Evolutionary conservation across 2,113 vertebrate species (phyloP).

Genomic region (Perca fluviatilis): DNA sequence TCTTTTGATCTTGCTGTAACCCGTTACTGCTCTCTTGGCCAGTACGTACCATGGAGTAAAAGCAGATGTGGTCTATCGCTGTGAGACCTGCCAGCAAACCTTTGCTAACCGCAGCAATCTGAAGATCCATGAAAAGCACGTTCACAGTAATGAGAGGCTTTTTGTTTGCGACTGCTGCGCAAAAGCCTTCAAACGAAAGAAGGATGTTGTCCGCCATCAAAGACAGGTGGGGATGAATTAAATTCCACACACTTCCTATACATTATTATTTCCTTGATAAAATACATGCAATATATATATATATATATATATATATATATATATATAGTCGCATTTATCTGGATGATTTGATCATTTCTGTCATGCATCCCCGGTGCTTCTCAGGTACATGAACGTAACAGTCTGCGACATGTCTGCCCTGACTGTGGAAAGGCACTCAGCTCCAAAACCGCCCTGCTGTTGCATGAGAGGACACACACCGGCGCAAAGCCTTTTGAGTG

Average conservation of each 20-base stretch:
- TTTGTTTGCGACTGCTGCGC: conserved; percentile 91
- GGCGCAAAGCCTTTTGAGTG: conserved; percentile 93
- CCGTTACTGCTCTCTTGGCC: conserved; percentile 75
- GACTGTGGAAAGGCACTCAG: conserved; percentile 95
- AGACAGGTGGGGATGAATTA: conserved; percentile 81
- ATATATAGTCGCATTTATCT: not conserved
- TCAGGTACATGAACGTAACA: conserved; percentile 92
- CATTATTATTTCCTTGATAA: not conserved
- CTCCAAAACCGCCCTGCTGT: conserved; percentile 91
- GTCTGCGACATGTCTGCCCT: conserved; percentile 87
- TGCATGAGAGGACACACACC: conserved; percentile 95
- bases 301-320: too few species aligned
- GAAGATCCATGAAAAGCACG: conserved; percentile 94
- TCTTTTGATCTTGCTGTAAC: conserved; percentile 8
- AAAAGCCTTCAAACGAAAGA: conserved; percentile 97
- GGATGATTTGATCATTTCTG: not conserved
- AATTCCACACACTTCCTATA: not conserved
- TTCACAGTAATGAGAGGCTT: conserved; percentile 93
- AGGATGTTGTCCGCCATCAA: conserved; percentile 94
- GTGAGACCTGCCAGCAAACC: conserved; percentile 92
- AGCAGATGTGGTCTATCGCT: conserved; percentile 88
- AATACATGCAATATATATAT: not conserved
- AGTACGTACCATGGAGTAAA: conserved; percentile 88
- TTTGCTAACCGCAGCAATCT: conserved; percentile 98
- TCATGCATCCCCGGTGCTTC: not conserved